phyloP scores from a whole-genome alignment of 53 echinoderm and acorn worm species.

The Mesocentrotus franciscanus region DNA sequence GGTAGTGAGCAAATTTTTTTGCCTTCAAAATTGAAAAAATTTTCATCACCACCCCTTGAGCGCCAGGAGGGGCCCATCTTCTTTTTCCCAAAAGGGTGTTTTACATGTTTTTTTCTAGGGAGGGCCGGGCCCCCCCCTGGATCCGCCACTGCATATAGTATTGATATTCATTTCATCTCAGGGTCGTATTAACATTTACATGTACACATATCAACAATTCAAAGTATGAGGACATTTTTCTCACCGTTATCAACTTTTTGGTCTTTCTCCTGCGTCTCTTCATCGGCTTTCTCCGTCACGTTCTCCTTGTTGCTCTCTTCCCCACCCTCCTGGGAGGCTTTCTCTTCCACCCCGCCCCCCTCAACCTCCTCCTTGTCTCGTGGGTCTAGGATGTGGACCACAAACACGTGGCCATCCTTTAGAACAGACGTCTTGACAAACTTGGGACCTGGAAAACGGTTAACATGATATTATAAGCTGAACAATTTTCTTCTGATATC shows the following conservation, averaged over 20 bases:
- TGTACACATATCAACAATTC: neutral
- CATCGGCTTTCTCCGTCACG: conserved; percentile 79
- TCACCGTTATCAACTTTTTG: conserved; percentile 42
- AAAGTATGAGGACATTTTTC: neutral
- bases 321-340: neutral
- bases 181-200: neutral
- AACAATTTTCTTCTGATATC: no score
- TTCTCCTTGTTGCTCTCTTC: conserved; percentile 58
- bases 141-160: no score
- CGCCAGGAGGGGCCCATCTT: no score
- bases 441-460: conserved; percentile 40
- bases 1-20: no score
- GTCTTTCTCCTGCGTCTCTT: conserved; percentile 64
- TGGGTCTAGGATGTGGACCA: conserved; percentile 89
- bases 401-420: conserved; percentile 93
- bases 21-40: no score
- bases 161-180: no score
- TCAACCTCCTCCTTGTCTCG: conserved; percentile 76
- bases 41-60: no score
- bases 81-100: no score
- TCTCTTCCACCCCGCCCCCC: conserved; percentile 35
- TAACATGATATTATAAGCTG: neutral
- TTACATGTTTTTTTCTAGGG: no score
- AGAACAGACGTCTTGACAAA: conserved; percentile 86
- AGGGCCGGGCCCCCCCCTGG: no score